These are phyloP conservation scores for Andrena cerasifolii DNA, from an alignment of 1,140 invertebrate species.

Conservation along the genomic window DNA sequence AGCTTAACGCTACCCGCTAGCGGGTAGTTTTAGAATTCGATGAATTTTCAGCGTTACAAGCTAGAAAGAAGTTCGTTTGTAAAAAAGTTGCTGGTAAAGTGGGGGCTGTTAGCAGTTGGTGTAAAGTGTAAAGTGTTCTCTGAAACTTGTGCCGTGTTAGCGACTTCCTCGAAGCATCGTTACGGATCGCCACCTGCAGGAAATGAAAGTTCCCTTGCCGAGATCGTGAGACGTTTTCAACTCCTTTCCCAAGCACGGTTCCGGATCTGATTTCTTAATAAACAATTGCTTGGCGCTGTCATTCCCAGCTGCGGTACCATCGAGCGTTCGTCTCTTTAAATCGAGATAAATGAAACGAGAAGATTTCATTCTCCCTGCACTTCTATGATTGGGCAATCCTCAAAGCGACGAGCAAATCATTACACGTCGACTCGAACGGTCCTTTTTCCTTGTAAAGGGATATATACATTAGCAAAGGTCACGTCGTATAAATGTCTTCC, in stretches of 20 bases:
- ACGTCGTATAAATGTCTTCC: neutral
- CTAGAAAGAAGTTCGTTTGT: slow-evolving; percentile 25
- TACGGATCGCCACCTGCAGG: neutral
- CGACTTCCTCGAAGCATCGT: neutral
- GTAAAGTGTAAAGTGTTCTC: slow-evolving; percentile 5
- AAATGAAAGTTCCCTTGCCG: neutral
- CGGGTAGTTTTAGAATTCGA: slow-evolving; percentile 44
- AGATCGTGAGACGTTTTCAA: neutral
- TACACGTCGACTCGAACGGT: neutral
- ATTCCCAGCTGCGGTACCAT: neutral
- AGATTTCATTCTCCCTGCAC: no score
- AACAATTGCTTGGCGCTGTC: no score
- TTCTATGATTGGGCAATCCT: neutral
- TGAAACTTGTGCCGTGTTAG: slow-evolving; percentile 16
- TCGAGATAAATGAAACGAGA: no score
- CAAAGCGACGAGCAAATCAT: slow-evolving; percentile 13
- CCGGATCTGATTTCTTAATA: no score
- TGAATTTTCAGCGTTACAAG: slow-evolving; percentile 28
- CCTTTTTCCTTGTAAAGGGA: neutral
- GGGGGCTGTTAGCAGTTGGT: slow-evolving; percentile 16
- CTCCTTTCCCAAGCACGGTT: no score
- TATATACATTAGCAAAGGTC: neutral
- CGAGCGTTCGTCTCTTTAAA: neutral
- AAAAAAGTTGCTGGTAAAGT: slow-evolving; percentile 33
- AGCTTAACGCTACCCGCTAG: slow-evolving; percentile 23